Base-by-base conservation (phyloP, 2,797 vertebrate genomes). In the Monodelphis domestica region DNA sequence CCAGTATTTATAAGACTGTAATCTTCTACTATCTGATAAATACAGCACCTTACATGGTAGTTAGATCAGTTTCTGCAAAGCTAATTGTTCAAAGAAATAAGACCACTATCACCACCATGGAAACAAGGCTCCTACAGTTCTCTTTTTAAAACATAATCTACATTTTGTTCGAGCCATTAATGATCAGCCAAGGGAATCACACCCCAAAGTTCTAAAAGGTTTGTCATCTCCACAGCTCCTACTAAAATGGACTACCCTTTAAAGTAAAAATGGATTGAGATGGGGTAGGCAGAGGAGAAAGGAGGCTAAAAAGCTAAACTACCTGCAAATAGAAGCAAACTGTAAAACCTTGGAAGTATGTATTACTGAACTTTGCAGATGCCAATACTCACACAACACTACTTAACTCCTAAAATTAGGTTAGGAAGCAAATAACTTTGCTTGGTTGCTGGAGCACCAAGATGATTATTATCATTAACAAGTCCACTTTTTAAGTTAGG, bases 101-200 rank as follows among this genome's bases (percentile, higher is more conserved):
- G 51, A 84, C 29, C 21, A 57, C 70, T 87, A n/a, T 94, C 7
- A 52, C 63, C 90, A 92, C 70, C 38, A 45, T 45, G 21, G 38
- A 50, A 84, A 50, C 21, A 84, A 50, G 6, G 0, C 30, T 53
- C 45, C 94, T 88, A 89, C 95, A 90, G 87, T 87, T 94, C 55
- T 92, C 94, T 14, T 90, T 88, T 92, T 94, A 30, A 88, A 52
- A 95, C 87, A 91, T 30, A 92, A 54, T 91, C 54, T 89, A 51
- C 3, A 91, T 94, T 91, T 92, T 12, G 53, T 54, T 97, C 97
- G 91, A 92, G 28, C 53, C 92, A 94, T 95, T 94, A 92, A 91
- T n/a, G 53, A 89, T 45, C 87, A 94, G 90, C 78, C 38, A 90
- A 1, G 53, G 87, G 54, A 96, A 55, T 93, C 89, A 29, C n/a